Base-by-base conservation (phyloP, 1,140 invertebrate genomes). In the Archegozetes longisetosus region DNA sequence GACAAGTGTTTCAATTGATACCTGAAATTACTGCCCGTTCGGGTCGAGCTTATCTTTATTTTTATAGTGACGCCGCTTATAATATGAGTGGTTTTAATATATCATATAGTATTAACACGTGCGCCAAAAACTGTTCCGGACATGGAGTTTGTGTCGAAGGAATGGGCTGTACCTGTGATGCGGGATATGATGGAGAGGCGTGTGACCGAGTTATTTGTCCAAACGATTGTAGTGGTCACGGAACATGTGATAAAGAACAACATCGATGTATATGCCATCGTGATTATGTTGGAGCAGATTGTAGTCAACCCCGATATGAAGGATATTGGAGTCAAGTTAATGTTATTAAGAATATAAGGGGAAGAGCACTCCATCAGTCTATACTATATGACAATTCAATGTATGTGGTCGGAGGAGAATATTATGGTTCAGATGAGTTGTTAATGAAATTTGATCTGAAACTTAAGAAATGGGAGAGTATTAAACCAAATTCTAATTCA, bases 81-180 rank as follows among this genome's bases (percentile, higher is more conserved):
- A 95, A 93, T 68, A 93, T 96, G 85, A 88, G 87, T 66, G 93
- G 93, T 47, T 96, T 97, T 72, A 92, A 91, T 72, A 84, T 95
- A 58, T 85, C 85, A 22, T 95, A 94, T 72, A 70, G 78, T 64
- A 70, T 77, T 48, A 73, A 76, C 60, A 71, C 72, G 12, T 81
- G 79, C 65, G 74, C 75, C 32, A 72, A 70, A 47, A 76, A 81
- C 66, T 83, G 84, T 74, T 79, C 81, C 61, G 82, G 79, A 54
- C 77, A 85, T 65, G 85, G 85, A 13, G 74, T 78, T 25, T 88
- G 85, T 68, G 79, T 84, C 26, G 82, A 87, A 60, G 83, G 85
- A 22, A 75, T 80, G 22, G 22, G n/a, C 1, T 96, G 91, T 74
- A 82, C 79, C 6, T 97, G 91, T 70, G 78, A 88, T 68, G 78